A percentile compares a stretch with the other conserved stretches of the same genome.
Conservation (phyloP, 2,113 vertebrate genomes). For the Mobula birostris region DNA sequence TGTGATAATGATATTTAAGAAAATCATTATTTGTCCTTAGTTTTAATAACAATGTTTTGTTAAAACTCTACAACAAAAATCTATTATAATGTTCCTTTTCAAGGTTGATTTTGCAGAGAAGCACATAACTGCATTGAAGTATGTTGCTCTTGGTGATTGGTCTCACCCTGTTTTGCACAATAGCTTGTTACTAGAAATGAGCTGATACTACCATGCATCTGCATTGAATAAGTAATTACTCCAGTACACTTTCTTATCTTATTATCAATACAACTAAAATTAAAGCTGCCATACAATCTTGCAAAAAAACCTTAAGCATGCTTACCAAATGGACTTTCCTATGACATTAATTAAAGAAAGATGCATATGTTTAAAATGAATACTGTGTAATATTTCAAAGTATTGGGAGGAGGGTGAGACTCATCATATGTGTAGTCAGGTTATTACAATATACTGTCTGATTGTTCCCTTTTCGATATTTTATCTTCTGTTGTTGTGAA, state of each 20-base stretch:
- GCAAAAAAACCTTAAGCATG: background rate
- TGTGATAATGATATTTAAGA: background rate
- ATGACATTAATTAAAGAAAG: background rate
- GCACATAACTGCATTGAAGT: background rate
- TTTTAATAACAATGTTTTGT: background rate
- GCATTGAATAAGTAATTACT: constrained; percentile 14
- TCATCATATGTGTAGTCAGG: background rate
- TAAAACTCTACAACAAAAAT: background rate
- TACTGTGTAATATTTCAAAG: background rate
- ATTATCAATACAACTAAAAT: background rate
- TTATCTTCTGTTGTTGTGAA: background rate
- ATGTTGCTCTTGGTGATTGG: background rate
- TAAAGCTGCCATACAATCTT: background rate
- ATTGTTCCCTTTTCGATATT: background rate
- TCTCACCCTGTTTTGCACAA: background rate
- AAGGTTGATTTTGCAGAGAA: background rate
- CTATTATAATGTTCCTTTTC: background rate
- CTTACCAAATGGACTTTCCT: background rate
- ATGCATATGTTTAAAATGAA: background rate
- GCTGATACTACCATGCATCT: background rate
- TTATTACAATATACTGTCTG: background rate
- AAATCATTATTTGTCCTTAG: background rate
- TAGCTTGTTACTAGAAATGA: background rate
- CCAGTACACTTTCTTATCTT: background rate
- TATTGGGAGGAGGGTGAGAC: background rate